Evolutionary conservation across 1,140 invertebrate genomes (phyloP), one percentile per base, ranked within the genome.

Genomic region (Sinella curviseta): DNA sequence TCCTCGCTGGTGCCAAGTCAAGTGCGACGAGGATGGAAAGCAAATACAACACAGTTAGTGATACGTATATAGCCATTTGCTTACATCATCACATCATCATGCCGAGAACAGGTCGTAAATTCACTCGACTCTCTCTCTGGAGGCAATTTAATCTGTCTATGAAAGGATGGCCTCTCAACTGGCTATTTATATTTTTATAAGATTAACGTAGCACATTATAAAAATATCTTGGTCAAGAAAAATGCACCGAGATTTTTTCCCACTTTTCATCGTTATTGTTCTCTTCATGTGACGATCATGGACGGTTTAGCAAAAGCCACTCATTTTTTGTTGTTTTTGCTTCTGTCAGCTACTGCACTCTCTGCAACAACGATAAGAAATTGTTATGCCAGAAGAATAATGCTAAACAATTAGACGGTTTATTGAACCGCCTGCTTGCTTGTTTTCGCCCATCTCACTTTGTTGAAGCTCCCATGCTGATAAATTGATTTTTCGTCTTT

Each of bases 321-420:
- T 48, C 8, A 48, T 48, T 48, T 48, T 48, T 48, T 12, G 8
- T 48, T 48, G 39, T 48, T 48, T 48, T 8, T 48, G 39, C 39
- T 48, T 48, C 39, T 48, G 39, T 20, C 39, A 48, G 39, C 8
- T 48, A 8, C 8, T 48, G 39, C 20, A 12, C 8, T 48, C 39
- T 48, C n/a, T 48, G 39, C 8, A 48, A 20, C 39, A 8, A 20
- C 8, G 39, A 12, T 48, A 20, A 48, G 8, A 20, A 48, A 48
- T 48, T 48, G 20, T 48, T 12, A 48, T 12, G 20, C 20, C 8
- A 8, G 39, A 48, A 12, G 39, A 48, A 48, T 12, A 48, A 48
- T 48, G 39, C 39, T 8, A 70, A 70, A 70, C 31, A 70, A 70
- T 70, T 70, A 70, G 65, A 70, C 30, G 30, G 65, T 70, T 70